Evolutionary conservation across 1,140 invertebrate genomes (phyloP), one percentile per base, ranked within the genome.

Genomic region (Macrocentrus cingulum): DNA sequence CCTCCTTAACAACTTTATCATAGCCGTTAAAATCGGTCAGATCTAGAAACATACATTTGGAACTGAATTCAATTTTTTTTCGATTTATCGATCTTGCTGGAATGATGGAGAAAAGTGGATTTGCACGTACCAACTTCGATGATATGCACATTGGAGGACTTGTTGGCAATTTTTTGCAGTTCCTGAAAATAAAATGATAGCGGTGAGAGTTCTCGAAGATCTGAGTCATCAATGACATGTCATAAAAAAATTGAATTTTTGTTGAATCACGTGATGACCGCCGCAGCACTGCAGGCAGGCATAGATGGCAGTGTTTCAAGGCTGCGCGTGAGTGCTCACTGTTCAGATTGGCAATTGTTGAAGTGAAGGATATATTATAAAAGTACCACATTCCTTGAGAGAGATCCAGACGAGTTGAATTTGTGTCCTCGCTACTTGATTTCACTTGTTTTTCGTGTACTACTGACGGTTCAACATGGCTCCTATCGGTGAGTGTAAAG

Each of bases 1-100:
- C 83, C 61, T 84, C 63, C 11, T 83, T 71, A 0, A 84, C 75
- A 7, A 92, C 67, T 23, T 79, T 77, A 0, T 81, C 77, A 61
- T 87, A 88, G 15, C 74, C 78, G n/a, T 84, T 75, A 15, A 84
- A 82, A 55, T 91, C 78, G 19, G 67, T 82, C 13, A 91, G 76
- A 81, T 93, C 91, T 92, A 70, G 18, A 80, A 82, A 69, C 32
- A 60, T 45, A 0, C 13, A 15, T 44, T n/a, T n/a, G n/a, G n/a
- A n/a, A n/a, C n/a, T n/a, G n/a, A n/a, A n/a, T n/a, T n/a, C n/a
- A n/a, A n/a, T n/a, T n/a, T n/a, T n/a, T n/a, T n/a, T n/a, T n/a
- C n/a, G n/a, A n/a, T n/a, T n/a, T n/a, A n/a, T n/a, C n/a, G n/a
- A n/a, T n/a, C n/a, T n/a, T n/a, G n/a, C n/a, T n/a, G n/a, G n/a